A percentile compares a stretch with the other conserved stretches of the same genome.
Conservation (phyloP, 1,140 invertebrate genomes). For the Aricia agestis region DNA sequence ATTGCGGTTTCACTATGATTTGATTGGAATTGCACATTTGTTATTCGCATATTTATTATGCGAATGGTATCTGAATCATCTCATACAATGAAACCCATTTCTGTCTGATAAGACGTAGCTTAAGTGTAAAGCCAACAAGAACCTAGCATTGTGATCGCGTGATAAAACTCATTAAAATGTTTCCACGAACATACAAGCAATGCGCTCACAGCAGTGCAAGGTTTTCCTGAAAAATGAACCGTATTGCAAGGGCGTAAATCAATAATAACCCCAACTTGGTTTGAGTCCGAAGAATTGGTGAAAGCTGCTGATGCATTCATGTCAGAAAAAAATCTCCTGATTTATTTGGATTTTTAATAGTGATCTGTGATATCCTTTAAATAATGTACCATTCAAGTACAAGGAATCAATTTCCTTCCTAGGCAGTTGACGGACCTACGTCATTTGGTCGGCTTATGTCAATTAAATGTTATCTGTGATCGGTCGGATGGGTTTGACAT, state of each 20-base stretch:
- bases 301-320: neutral
- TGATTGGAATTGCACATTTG: neutral
- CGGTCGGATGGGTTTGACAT: too few relatives aligned
- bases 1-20: neutral
- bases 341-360: too few relatives aligned
- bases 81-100: neutral
- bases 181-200: slow-evolving; percentile 2
- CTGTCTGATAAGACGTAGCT: neutral
- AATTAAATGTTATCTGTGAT: too few relatives aligned
- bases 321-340: too few relatives aligned
- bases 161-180: neutral
- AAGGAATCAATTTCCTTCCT: too few relatives aligned
- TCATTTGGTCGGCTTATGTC: too few relatives aligned
- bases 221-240: neutral
- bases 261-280: neutral
- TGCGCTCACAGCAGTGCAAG: neutral
- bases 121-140: neutral
- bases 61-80: neutral
- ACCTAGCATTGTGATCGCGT: slow-evolving; percentile 8
- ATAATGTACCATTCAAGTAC: too few relatives aligned
- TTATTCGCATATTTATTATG: neutral
- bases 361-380: too few relatives aligned
- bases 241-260: neutral
- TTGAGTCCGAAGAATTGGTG: neutral
- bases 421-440: too few relatives aligned